These are phyloP conservation scores for Rhopalosiphum maidis DNA, from an alignment of 1,140 invertebrate genomes.

Conservation along the genomic window DNA sequence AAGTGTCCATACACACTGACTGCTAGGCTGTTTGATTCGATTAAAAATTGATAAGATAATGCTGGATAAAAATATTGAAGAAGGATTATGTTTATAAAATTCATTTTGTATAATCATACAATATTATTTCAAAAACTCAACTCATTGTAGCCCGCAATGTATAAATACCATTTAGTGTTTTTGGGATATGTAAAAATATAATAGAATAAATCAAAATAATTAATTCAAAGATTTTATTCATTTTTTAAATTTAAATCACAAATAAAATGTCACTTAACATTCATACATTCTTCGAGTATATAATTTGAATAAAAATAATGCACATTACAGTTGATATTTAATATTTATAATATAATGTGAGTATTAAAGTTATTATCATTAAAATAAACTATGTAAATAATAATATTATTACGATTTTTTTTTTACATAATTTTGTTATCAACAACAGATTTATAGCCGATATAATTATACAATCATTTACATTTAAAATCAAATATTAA, in stretches of 20 bases:
- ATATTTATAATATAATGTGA: background rate
- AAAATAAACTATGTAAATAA: constrained; percentile 15
- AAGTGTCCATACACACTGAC: background rate
- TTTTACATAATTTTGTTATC: background rate
- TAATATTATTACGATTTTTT: background rate
- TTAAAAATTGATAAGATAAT: background rate
- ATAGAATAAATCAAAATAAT: constrained; percentile 14
- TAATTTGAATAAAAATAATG: background rate
- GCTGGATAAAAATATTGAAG: background rate
- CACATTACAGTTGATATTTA: background rate
- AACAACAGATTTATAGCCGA: background rate
- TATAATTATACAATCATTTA: background rate
- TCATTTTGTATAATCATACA: background rate
- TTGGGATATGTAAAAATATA: background rate
- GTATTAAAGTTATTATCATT: background rate
- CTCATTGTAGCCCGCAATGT: background rate
- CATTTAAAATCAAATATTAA: background rate
- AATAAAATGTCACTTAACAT: constrained; percentile 4
- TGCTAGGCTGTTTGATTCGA: background rate
- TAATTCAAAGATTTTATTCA: constrained; percentile 9
- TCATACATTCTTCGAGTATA: background rate
- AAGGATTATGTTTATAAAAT: background rate
- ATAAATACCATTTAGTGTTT: background rate
- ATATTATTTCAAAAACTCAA: background rate
- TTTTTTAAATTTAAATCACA: constrained; percentile 15